phyloP scores from a whole-genome alignment of 2,888 invertebrate species.

The Dryomyza anilis region DNA sequence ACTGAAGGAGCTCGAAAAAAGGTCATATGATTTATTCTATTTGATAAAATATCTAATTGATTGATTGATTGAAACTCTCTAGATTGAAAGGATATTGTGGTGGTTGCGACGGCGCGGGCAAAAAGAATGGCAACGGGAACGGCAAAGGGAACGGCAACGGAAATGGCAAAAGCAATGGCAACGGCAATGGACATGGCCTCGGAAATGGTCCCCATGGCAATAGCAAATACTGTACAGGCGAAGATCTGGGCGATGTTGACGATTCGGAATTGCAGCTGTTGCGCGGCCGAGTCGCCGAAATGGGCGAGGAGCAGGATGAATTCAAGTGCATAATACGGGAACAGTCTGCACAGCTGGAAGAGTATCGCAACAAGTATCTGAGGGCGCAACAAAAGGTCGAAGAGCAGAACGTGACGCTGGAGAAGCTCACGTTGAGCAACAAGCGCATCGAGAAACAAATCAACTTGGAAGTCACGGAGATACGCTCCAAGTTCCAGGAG shows the following conservation, averaged over 20 bases:
- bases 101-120: slow-evolving; percentile 30
- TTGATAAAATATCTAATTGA: background rate
- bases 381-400: slow-evolving; percentile 58
- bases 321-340: slow-evolving; percentile 59
- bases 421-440: slow-evolving; percentile 57
- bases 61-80: background rate
- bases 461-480: slow-evolving; percentile 56
- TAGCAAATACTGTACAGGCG: too few species aligned
- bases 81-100: slow-evolving; percentile 49
- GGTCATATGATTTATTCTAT: slow-evolving; percentile 34
- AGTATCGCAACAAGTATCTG: slow-evolving; percentile 58
- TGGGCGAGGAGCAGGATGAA: slow-evolving; percentile 57
- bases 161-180: background rate
- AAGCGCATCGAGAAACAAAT: slow-evolving; percentile 59
- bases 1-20: slow-evolving; percentile 50
- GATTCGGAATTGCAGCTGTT: slow-evolving; percentile 47
- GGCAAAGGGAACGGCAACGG: background rate
- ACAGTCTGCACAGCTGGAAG: slow-evolving; percentile 57
- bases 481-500: slow-evolving; percentile 58
- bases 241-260: slow-evolving; percentile 37
- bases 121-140: background rate
- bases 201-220: too few species aligned
- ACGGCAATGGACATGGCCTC: background rate
- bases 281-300: slow-evolving; percentile 50
- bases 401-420: slow-evolving; percentile 53